Conservation (phyloP, 92 coral and sea anemone genomes). For the Chrysogorgia sp. region DNA sequence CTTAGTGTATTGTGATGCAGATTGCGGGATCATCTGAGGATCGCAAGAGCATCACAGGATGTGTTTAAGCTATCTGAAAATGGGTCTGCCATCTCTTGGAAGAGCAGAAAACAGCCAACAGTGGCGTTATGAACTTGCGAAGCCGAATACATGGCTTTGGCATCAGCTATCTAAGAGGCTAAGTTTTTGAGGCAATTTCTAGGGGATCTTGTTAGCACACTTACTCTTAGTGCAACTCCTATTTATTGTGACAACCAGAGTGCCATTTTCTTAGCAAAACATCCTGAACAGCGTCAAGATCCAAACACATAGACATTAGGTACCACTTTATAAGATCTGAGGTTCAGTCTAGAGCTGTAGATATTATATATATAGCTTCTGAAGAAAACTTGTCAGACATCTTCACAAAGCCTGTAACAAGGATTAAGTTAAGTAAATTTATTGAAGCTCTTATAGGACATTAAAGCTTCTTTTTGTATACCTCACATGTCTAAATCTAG, state of each 20-base stretch:
- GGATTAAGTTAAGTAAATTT: too few species aligned
- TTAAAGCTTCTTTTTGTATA: too few species aligned
- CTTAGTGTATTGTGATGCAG: conserved; percentile 47
- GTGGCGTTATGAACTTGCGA: conserved; percentile 47
- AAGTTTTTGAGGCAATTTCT: conserved; percentile 11
- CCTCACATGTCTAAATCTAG: too few species aligned
- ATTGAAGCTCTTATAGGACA: too few species aligned
- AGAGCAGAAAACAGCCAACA: conserved; percentile 34
- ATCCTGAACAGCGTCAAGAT: conserved; percentile 42
- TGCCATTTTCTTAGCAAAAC: conserved; percentile 37
- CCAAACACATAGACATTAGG: conserved; percentile 47
- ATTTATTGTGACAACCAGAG: conserved; percentile 38
- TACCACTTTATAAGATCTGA: conserved; percentile 50
- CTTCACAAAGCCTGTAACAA: too few species aligned
- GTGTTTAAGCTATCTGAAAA: conserved; percentile 28
- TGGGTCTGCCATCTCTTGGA: conserved; percentile 50
- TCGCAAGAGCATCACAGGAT: conserved; percentile 42
- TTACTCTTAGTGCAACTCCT: neutral
- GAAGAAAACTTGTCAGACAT: conserved; percentile 26
- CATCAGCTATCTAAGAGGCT: conserved; percentile 28
- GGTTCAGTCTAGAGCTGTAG: conserved; percentile 22
- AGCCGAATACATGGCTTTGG: conserved; percentile 45
- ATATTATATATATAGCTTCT: conserved; percentile 16
- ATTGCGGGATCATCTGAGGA: conserved; percentile 46
- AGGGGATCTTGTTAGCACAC: neutral